phyloP scores from a whole-genome alignment of 2,888 invertebrate species.

The Athetis lepigone region DNA sequence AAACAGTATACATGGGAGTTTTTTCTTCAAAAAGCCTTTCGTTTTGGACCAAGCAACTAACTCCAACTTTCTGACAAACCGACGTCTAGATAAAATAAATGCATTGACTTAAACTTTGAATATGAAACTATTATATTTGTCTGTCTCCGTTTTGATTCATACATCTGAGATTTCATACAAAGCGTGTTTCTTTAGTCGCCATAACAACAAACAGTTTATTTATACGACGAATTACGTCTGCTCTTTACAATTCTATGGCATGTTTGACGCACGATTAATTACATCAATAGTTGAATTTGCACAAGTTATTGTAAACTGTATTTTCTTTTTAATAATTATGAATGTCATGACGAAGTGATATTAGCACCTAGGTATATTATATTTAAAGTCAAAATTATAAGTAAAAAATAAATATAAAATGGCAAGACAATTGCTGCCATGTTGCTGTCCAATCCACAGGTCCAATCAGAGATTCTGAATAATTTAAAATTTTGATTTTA shows the following conservation, averaged over 20 bases:
- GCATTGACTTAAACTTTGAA: too few relatives aligned
- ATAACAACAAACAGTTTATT: neutral
- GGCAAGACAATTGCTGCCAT: neutral
- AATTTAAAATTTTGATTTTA: neutral
- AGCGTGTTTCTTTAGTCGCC: too few relatives aligned
- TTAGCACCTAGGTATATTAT: slow-evolving; percentile 17
- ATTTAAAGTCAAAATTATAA: slow-evolving; percentile 4
- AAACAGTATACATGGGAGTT: too few relatives aligned
- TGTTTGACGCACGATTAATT: neutral
- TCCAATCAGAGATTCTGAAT: slow-evolving; percentile 19
- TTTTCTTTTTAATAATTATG: neutral
- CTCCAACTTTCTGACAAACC: too few relatives aligned
- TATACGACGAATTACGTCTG: neutral
- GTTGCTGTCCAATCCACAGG: neutral
- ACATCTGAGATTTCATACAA: too few relatives aligned
- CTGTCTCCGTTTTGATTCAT: too few relatives aligned
- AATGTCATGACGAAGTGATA: slow-evolving; percentile 4
- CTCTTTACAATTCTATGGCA: neutral
- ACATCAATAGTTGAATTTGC: neutral
- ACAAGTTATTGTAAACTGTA: neutral
- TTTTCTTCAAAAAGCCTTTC: too few relatives aligned
- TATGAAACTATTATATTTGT: too few relatives aligned
- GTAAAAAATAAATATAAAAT: neutral
- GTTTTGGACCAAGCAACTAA: too few relatives aligned
- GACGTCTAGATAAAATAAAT: too few relatives aligned